phyloP scores from a whole-genome alignment of 2,113 vertebrate genomes.

The Mola mola region DNA sequence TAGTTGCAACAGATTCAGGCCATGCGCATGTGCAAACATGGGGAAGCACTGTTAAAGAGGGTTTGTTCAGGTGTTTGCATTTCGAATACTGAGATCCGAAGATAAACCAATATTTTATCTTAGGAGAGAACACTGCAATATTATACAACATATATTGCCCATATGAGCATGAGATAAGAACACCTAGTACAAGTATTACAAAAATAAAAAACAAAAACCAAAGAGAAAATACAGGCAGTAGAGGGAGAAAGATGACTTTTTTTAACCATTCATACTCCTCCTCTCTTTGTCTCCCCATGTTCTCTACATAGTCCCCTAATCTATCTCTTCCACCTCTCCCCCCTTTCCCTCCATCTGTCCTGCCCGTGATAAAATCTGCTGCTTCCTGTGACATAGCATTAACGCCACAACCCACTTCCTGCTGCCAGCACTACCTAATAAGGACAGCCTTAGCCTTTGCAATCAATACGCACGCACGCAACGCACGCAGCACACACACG shows the following conservation, averaged over 20 bases:
- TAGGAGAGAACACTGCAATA: too few relatives aligned
- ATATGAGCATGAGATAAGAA: too few relatives aligned
- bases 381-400: conserved; percentile 79
- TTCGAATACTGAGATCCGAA: background rate
- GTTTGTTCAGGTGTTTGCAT: conserved; percentile 12
- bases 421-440: conserved; percentile 75
- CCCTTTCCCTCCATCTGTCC: conserved; percentile 71
- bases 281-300: conserved; percentile 18
- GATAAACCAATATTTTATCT: background rate
- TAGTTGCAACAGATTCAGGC: too few relatives aligned
- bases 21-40: too few relatives aligned
- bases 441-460: conserved; percentile 57
- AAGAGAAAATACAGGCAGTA: background rate
- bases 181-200: too few relatives aligned
- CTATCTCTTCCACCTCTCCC: conserved; percentile 54
- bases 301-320: conserved; percentile 61
- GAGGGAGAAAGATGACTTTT: too few relatives aligned
- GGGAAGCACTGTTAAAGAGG: too few relatives aligned
- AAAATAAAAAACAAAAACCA: too few relatives aligned
- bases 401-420: conserved; percentile 78
- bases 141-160: too few relatives aligned
- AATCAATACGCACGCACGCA: conserved; percentile 30
- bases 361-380: conserved; percentile 77
- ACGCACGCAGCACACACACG: too few relatives aligned
- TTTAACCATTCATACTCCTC: conserved; percentile 32